A percentile compares a stretch with the other conserved stretches of the same genome.
These are phyloP conservation scores for Struthidea cinerea DNA, from an alignment of 2,113 vertebrate genomes.

Conservation along the genomic window DNA sequence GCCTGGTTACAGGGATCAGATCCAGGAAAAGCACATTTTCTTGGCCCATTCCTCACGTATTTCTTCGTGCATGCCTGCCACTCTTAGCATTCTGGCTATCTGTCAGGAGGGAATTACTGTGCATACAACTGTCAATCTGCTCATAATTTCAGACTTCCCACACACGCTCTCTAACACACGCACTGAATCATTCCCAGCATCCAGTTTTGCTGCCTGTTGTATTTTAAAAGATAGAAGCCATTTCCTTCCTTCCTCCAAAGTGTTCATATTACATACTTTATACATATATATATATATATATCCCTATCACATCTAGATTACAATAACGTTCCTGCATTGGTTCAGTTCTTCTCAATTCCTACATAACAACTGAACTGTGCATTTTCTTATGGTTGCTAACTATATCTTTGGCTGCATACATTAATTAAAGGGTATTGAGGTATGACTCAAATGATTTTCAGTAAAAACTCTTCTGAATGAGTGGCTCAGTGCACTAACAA, in stretches of 20 bases:
- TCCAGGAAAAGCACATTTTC: slow-evolving; percentile 33
- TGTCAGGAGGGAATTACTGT: slow-evolving; percentile 13
- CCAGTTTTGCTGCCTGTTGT: not conserved
- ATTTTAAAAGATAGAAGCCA: not conserved
- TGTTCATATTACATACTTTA: not conserved
- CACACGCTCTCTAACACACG: not conserved
- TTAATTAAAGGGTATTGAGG: not conserved
- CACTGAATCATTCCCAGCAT: not conserved
- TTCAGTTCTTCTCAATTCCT: not conserved
- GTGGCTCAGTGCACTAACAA: not conserved
- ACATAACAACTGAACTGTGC: not conserved
- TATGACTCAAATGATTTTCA: not conserved
- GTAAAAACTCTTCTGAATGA: not conserved
- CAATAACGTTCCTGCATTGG: not conserved
- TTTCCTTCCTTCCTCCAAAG: not conserved
- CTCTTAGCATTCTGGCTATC: not conserved
- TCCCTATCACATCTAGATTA: not conserved
- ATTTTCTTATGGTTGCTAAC: not conserved
- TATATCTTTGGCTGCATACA: not conserved
- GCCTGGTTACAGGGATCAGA: not conserved
- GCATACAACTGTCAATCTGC: not conserved
- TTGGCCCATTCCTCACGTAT: not conserved
- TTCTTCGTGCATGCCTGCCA: not conserved
- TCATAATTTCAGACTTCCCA: not conserved
- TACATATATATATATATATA: too few species aligned